Conservation (phyloP, 2,888 invertebrate genomes). For the Penaeus monodon region DNA sequence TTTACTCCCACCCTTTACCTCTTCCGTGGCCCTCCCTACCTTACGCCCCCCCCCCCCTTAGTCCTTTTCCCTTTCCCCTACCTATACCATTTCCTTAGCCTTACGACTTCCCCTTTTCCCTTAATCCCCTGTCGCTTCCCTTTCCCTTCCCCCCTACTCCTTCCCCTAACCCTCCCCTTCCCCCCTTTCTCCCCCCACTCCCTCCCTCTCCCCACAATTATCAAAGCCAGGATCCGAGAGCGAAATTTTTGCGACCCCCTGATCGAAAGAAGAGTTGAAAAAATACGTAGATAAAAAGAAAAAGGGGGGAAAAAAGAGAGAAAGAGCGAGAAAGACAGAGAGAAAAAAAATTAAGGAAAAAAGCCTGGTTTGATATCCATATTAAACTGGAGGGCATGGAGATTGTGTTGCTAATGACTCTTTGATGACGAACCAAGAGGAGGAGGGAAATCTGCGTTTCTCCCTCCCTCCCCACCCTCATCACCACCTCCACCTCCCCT, state of each 20-base stretch:
- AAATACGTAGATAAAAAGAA: background rate
- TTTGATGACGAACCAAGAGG: conserved; percentile 1
- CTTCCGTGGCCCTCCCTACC: no score
- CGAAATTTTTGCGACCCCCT: background rate
- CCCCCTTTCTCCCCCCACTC: background rate
- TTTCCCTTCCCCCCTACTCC: no score
- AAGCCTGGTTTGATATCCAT: background rate
- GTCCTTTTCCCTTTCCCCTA: no score
- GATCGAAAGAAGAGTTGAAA: background rate
- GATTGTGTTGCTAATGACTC: background rate
- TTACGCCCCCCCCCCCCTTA: no score
- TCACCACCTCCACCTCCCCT: background rate
- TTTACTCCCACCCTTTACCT: no score
- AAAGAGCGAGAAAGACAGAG: background rate
- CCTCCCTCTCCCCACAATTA: background rate
- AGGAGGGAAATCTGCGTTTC: background rate
- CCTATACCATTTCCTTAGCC: no score
- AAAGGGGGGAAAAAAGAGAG: background rate
- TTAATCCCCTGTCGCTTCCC: no score
- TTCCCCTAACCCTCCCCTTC: background rate
- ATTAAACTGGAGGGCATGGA: background rate
- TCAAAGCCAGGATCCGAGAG: no score
- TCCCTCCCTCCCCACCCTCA: background rate
- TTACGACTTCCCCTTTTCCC: no score
- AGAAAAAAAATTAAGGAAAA: background rate